Base-by-base conservation (phyloP, 1,140 invertebrate genomes). In the Adelges cooleyi region DNA sequence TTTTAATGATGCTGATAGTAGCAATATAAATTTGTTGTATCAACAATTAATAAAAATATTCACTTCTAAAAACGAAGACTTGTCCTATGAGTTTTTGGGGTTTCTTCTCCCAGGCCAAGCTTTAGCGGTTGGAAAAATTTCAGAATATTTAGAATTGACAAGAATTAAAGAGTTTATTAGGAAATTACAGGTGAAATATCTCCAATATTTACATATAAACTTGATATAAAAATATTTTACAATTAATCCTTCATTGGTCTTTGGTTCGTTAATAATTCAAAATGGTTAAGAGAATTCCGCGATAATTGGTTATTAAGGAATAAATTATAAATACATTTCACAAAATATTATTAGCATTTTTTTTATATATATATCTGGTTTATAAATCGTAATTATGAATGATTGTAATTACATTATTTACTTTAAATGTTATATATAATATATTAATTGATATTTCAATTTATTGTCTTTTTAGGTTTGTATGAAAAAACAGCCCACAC, bases 91-190 rank as follows among this genome's bases (percentile, higher is more conserved):
- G 33, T 62, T 62, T 48, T 62, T 62, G 23, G 56, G 56, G 22
- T 48, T 62, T 48, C 33, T 62, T 46, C 42, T 29, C 33, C 56
- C 56, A 15, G 56, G 56, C 44, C 56, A 62, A 62, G 56, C 56
- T 62, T 48, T 62, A 29, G 44, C 42, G 33, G 46, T 62, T 48
- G 56, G 56, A 4, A 62, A 62, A 1, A 27, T 62, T 15, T 40
- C 42, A 18, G 56, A 62, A n/a, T 62, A 48, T 46, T 27, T 62
- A 33, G 56, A 62, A 62, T 15, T 62, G 46, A 62, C 42, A 46
- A 62, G 56, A 48, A 62, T 62, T 29, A 62, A 62, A 48, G 56
- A 62, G 18, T 62, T 62, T 48, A 62, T 62, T 33, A 62, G 56
- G 33, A 62, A 62, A 48, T 48, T 62, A 62, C 56, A 62, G 44